Base-by-base conservation (phyloP, 2,797 vertebrate genomes). In the Danio choprae region DNA sequence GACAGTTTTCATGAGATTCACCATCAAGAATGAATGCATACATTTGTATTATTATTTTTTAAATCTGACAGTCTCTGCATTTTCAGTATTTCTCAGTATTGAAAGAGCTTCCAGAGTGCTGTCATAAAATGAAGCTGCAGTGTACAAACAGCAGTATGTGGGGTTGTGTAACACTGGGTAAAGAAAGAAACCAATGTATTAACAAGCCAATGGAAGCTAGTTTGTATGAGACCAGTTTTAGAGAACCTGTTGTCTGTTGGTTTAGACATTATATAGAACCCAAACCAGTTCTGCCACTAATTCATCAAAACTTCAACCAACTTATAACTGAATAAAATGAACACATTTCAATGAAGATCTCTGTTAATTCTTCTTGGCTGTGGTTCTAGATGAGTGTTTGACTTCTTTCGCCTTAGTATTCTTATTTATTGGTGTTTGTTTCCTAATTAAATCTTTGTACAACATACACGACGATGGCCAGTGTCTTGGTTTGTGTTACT, bases 401-500 rank as follows among this genome's bases (percentile, higher is more conserved):
- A 48, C 84, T 78, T 78, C 65, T 78, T 72, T 67, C 12, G n/a
- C n/a, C 75, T 85, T 86, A 82, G 80, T 82, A 82, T 82, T 77
- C 36, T 60, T 88, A 87, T 91, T 88, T 91, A 84, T 89, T 41
- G 68, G 85, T 88, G 87, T 84, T 60, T 83, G 40, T 87, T 87
- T 91, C 87, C 77, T 87, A 89, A 91, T 91, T 91, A 92, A 92
- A 72, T 67, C 88, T 84, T 90, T 90, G 86, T 89, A 86, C 73
- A 83, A 72, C 63, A 82, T 11, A 53, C 79, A 9, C 4, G 3
- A 7, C 38, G 59, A 29, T 58, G 82, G 13, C 22, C 22, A 71
- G 4, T 68, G 43, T 58, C 20, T 77, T 67, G 15, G 65, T 69
- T 38, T 69, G 48, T 40, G 48, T 51, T 18, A 7, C 29, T 1